These are phyloP conservation scores for Carposina sasakii DNA, from an alignment of 1,140 invertebrate species.

Conservation along the genomic window DNA sequence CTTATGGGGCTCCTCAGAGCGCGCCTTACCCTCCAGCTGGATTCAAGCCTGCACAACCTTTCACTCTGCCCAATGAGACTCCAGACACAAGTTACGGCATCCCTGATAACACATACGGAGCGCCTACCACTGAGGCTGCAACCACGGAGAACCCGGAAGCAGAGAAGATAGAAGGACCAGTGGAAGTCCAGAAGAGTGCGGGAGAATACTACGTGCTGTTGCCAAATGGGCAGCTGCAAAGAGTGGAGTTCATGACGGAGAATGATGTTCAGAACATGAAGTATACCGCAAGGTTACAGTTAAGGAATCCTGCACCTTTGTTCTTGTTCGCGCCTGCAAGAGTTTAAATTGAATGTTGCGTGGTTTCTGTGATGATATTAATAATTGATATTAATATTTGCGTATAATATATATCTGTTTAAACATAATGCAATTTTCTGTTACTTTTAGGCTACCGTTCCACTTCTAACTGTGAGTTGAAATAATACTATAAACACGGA, in stretches of 20 bases:
- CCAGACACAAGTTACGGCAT: slow-evolving; percentile 50
- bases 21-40: slow-evolving; percentile 51
- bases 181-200: slow-evolving; percentile 53
- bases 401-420: too few relatives aligned
- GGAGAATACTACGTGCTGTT: slow-evolving; percentile 53
- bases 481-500: too few relatives aligned
- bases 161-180: slow-evolving; percentile 47
- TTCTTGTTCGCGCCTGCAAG: slow-evolving; percentile 41
- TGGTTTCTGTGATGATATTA: too few relatives aligned
- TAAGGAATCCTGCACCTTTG: slow-evolving; percentile 41
- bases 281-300: slow-evolving; percentile 43
- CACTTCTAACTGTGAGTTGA: too few relatives aligned
- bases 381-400: too few relatives aligned
- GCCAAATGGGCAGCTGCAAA: slow-evolving; percentile 52
- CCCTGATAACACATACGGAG: slow-evolving; percentile 46
- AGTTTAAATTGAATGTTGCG: not conserved
- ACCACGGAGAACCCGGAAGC: slow-evolving; percentile 44
- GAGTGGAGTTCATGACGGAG: slow-evolving; percentile 46
- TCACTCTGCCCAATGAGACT: slow-evolving; percentile 46
- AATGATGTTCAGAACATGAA: slow-evolving; percentile 59
- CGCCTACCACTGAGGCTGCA: slow-evolving; percentile 35
- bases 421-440: too few relatives aligned
- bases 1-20: slow-evolving; percentile 39
- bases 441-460: too few relatives aligned
- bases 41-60: slow-evolving; percentile 50